phyloP scores from a whole-genome alignment of 2,113 vertebrate genomes.

The Garra rufa region DNA sequence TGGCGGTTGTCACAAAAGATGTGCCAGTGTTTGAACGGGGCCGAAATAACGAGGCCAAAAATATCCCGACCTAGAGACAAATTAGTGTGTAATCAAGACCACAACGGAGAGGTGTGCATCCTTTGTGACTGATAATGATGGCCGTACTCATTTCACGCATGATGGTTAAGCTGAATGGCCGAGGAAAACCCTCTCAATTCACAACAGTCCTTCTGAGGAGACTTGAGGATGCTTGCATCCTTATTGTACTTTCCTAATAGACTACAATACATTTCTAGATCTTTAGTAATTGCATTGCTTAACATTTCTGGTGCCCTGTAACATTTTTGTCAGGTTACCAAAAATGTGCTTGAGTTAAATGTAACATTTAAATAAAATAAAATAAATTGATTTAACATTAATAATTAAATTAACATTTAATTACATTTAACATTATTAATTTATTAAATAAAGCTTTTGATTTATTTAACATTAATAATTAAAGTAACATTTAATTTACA shows the following conservation, averaged over 20 bases:
- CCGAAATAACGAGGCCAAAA: conserved; percentile 51
- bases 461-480: too few species aligned
- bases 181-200: neutral
- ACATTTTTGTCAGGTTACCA: neutral
- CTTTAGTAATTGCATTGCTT: neutral
- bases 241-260: neutral
- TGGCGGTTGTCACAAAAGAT: conserved; percentile 1
- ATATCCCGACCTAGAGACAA: conserved; percentile 53
- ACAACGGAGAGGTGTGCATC: conserved; percentile 52
- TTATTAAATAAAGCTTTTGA: too few species aligned
- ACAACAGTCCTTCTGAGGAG: neutral
- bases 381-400: too few species aligned
- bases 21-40: conserved; percentile 55
- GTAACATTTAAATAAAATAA: too few species aligned
- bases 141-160: conserved; percentile 57
- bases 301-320: neutral
- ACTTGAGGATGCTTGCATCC: neutral
- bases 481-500: too few species aligned
- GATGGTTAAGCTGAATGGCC: conserved; percentile 25
- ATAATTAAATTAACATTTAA: too few species aligned
- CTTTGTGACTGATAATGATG: conserved; percentile 60
- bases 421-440: too few species aligned
- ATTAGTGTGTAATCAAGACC: conserved; percentile 60
- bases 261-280: neutral
- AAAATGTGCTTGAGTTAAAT: neutral